phyloP scores from a whole-genome alignment of 2,797 vertebrate genomes.

The Pogonophryne albipinna region DNA sequence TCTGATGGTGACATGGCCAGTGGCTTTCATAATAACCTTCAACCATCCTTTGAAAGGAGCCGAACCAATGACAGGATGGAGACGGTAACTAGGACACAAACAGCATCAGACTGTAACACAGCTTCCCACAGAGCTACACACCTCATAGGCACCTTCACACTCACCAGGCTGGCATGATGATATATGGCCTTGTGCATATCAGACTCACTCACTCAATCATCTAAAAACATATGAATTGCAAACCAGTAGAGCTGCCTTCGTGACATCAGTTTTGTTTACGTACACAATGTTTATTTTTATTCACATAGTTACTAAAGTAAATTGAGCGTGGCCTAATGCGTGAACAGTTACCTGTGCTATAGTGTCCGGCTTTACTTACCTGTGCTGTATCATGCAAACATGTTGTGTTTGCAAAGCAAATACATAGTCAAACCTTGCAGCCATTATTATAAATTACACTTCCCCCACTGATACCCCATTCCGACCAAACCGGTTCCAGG shows the following conservation, averaged over 20 bases:
- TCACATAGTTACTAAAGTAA: not conserved
- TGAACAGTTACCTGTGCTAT: not conserved
- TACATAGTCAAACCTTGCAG: not conserved
- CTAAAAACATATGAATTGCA: not conserved
- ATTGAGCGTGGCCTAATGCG: not conserved
- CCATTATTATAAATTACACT: too few relatives aligned
- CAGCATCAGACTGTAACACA: slow-evolving; percentile 10
- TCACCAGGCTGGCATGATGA: not conserved
- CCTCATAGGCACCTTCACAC: not conserved
- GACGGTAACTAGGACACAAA: slow-evolving; percentile 86
- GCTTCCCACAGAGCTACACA: not conserved
- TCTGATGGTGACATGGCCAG: slow-evolving; percentile 89
- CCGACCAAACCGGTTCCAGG: too few relatives aligned
- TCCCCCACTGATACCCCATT: too few relatives aligned
- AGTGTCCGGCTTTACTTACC: not conserved
- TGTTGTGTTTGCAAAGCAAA: not conserved
- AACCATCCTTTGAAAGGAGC: slow-evolving; percentile 83
- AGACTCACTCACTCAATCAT: not conserved
- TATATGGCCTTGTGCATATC: not conserved
- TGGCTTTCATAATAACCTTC: slow-evolving; percentile 87
- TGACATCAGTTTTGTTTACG: not conserved
- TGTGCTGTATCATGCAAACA: not conserved
- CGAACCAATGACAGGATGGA: slow-evolving; percentile 92
- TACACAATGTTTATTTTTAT: not conserved
- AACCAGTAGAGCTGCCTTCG: not conserved